Percentiles rank a stretch among this genome's conserved stretches.
These are phyloP conservation scores for Smittia aterrima DNA, from an alignment of 2,888 invertebrate genomes.

Conservation along the genomic window DNA sequence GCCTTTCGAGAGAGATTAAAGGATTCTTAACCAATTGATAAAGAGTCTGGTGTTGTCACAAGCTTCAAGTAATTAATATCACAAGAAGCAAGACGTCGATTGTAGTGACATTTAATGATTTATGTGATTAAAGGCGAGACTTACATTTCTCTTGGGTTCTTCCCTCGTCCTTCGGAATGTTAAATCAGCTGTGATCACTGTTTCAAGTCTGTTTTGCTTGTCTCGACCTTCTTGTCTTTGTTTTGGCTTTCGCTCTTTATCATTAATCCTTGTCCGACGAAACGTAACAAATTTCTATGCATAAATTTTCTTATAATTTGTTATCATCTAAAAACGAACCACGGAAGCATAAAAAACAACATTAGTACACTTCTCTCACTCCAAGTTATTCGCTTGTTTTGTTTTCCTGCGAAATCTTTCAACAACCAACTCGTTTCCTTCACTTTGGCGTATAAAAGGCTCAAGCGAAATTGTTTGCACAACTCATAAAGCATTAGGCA, in stretches of 20 bases:
- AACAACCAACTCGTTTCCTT: background rate
- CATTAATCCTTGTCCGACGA: slow-evolving; percentile 26
- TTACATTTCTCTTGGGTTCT: background rate
- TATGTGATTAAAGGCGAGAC: background rate
- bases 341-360: slow-evolving; percentile 10
- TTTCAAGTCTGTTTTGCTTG: slow-evolving; percentile 1
- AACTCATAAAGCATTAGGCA: background rate
- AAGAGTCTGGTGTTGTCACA: no score
- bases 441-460: background rate
- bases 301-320: slow-evolving; percentile 30
- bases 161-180: background rate
- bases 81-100: no score
- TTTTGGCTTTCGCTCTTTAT: slow-evolving; percentile 10
- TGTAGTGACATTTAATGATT: no score
- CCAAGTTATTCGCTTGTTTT: background rate
- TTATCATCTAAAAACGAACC: slow-evolving; percentile 30
- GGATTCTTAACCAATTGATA: no score
- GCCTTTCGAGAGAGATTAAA: no score
- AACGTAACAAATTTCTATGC: slow-evolving; percentile 16
- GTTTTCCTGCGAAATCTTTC: background rate
- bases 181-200: slow-evolving; percentile 12
- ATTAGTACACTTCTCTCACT: slow-evolving; percentile 24
- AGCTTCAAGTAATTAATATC: no score
- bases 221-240: background rate
- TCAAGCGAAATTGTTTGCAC: background rate